These are phyloP conservation scores for Drymodes brunneopygia DNA, from an alignment of 2,113 vertebrate genomes.

Conservation along the genomic window DNA sequence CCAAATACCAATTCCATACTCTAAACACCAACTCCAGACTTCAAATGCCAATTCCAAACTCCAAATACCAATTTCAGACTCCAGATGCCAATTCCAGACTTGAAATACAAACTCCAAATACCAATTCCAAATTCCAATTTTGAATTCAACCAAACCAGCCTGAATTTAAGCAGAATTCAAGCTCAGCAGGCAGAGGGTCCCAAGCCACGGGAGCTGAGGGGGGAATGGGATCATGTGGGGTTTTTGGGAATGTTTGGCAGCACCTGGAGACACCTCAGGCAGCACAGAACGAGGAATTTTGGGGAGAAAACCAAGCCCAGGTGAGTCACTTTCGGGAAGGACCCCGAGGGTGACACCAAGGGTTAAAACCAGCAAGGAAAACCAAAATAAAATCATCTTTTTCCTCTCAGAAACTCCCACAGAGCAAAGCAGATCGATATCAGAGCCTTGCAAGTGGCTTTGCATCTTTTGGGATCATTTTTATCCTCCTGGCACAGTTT, in stretches of 20 bases:
- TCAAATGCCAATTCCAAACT: no score
- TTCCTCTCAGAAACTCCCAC: not conserved
- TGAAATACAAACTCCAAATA: no score
- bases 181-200: not conserved
- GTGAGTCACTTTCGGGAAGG: not conserved
- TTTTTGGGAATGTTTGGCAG: rapidly evolving
- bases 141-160: not conserved
- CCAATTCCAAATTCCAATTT: not conserved
- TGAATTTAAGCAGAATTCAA: not conserved
- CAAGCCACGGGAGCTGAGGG: not conserved
- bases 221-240: not conserved
- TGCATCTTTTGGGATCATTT: not conserved
- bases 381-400: not conserved
- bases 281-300: not conserved
- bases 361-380: not conserved
- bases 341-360: not conserved
- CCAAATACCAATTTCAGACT: no score
- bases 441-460: not conserved
- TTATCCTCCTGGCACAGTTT: not conserved
- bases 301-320: not conserved
- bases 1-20: no score
- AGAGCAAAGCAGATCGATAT: not conserved
- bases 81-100: no score
- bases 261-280: not conserved
- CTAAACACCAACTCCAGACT: no score